Conservation (phyloP, 2,888 invertebrate species). For the Drosophila hamatofila region DNA sequence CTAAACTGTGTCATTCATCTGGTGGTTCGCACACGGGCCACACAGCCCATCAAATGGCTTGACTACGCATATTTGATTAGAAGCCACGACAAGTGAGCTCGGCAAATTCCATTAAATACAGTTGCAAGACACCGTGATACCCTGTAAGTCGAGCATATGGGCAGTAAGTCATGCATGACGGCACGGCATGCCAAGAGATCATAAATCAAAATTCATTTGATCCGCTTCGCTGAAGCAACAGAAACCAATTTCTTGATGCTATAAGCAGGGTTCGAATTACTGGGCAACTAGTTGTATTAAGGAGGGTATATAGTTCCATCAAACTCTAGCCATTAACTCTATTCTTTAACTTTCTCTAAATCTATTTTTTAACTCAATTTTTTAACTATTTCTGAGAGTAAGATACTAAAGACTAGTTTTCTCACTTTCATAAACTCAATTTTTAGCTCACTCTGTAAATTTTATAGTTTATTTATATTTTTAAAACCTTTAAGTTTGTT, state of each 20-base stretch:
- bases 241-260: not conserved
- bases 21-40: not conserved
- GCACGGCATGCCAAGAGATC: not conserved
- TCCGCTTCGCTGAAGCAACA: not conserved
- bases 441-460: too few relatives aligned
- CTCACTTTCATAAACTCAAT: too few relatives aligned
- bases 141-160: not conserved
- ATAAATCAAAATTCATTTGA: not conserved
- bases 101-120: constrained; percentile 5
- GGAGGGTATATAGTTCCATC: too few relatives aligned
- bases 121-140: constrained; percentile 2
- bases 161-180: not conserved
- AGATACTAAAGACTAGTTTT: too few relatives aligned
- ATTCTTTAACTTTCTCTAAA: too few relatives aligned
- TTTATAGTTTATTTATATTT: too few relatives aligned
- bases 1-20: constrained; percentile 21
- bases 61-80: constrained; percentile 32
- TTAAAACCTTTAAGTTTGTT: too few relatives aligned
- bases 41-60: constrained; percentile 4
- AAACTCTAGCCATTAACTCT: too few relatives aligned
- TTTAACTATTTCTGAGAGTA: too few relatives aligned
- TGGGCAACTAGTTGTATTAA: too few relatives aligned
- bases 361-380: too few relatives aligned
- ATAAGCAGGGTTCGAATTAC: not conserved
- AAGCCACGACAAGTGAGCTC: constrained; percentile 4